These are phyloP conservation scores for Argyrosomus japonicus DNA, from an alignment of 2,113 vertebrate species.

Conservation along the genomic window DNA sequence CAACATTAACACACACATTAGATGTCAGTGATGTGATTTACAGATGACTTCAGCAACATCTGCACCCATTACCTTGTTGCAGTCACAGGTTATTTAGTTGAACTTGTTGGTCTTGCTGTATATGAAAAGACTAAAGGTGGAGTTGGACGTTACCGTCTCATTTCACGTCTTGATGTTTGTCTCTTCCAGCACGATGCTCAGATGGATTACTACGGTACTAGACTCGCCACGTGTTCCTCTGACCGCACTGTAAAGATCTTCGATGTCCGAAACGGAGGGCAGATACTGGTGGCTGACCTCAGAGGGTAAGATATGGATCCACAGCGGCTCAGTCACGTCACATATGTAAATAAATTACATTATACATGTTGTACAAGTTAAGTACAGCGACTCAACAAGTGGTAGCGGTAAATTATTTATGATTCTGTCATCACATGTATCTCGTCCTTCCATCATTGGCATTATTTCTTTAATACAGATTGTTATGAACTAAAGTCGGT, in stretches of 20 bases:
- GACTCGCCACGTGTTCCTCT: conserved; percentile 96
- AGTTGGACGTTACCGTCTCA: not conserved
- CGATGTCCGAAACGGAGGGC: conserved; percentile 94
- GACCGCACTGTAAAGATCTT: conserved; percentile 98
- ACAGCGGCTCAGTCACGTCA: too few relatives aligned
- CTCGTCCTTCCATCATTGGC: too few relatives aligned
- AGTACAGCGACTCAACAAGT: not conserved
- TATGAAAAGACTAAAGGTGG: not conserved
- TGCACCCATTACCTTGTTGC: not conserved
- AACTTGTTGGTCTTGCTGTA: not conserved
- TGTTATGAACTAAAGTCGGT: not conserved
- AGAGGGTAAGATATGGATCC: conserved; percentile 88
- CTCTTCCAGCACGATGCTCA: conserved; percentile 93
- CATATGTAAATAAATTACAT: too few relatives aligned
- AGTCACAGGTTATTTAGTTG: not conserved
- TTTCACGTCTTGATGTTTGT: not conserved
- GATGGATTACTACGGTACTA: conserved; percentile 98
- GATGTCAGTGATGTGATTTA: not conserved
- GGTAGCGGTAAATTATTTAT: not conserved
- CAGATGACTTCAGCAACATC: not conserved
- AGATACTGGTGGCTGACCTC: conserved; percentile 96
- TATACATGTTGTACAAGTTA: not conserved
- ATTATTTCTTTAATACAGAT: not conserved
- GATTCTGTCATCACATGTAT: not conserved
- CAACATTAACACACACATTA: not conserved